Conservation (phyloP, 2,888 invertebrate species). For the Proisotoma minuta region DNA sequence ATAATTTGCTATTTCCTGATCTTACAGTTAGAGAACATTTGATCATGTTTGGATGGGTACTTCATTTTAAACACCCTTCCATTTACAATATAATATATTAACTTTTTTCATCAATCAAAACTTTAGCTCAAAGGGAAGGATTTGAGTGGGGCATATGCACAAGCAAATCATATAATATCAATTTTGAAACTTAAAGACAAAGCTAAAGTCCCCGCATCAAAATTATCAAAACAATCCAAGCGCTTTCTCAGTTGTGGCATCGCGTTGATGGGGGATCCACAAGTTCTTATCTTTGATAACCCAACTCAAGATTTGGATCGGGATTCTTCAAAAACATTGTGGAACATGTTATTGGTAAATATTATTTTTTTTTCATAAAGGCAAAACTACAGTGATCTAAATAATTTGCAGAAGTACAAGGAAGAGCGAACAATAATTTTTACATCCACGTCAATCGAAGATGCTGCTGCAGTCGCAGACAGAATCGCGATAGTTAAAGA, state of each 20-base stretch:
- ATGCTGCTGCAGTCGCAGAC: conserved; percentile 16
- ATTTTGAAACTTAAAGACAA: conserved; percentile 15
- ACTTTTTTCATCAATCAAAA: background rate
- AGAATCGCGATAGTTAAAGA: conserved; percentile 22
- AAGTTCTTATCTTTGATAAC: conserved; percentile 26
- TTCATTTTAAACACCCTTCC: background rate
- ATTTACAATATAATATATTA: background rate
- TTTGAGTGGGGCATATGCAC: conserved; percentile 12
- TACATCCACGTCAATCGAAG: conserved; percentile 16
- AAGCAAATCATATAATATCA: conserved; percentile 3
- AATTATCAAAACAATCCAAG: conserved; percentile 5
- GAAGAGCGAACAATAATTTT: conserved; percentile 21
- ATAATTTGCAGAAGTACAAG: conserved; percentile 18
- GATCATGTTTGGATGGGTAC: conserved; percentile 25
- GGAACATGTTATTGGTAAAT: conserved; percentile 17
- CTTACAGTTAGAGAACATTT: conserved; percentile 27
- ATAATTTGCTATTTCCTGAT: conserved; percentile 24
- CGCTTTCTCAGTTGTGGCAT: conserved; percentile 9
- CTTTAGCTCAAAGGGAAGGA: conserved; percentile 12
- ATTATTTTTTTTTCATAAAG: background rate
- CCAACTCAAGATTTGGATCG: conserved; percentile 17
- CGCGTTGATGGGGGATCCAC: conserved; percentile 15
- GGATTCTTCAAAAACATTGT: conserved; percentile 12
- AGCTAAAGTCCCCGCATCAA: conserved; percentile 11
- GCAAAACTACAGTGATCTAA: no score